phyloP scores from a whole-genome alignment of 2,113 vertebrate species.

The Dasyprocta punctata region DNA sequence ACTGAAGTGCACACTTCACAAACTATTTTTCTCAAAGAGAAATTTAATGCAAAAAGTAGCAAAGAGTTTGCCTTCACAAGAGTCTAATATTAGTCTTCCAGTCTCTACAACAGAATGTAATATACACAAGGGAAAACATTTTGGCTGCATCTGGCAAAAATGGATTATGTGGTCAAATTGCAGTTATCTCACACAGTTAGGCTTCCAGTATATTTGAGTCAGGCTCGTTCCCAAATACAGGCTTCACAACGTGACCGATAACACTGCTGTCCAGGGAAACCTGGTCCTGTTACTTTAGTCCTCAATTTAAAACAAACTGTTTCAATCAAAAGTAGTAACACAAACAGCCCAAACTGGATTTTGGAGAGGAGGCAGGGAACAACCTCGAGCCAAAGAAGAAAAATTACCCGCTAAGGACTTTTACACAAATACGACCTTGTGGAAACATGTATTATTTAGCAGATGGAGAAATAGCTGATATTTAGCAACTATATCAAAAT shows the following conservation, averaged over 20 bases:
- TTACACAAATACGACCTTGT: background rate
- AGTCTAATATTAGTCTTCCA: constrained; percentile 3
- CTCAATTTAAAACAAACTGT: background rate
- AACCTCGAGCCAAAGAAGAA: background rate
- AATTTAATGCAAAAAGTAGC: constrained; percentile 68
- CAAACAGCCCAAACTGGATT: constrained; percentile 41
- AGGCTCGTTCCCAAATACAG: constrained; percentile 12
- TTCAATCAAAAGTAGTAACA: background rate
- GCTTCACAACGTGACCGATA: background rate
- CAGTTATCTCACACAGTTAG: background rate
- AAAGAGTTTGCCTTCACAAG: constrained; percentile 35
- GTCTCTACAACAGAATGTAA: constrained; percentile 10
- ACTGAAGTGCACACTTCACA: constrained; percentile 33
- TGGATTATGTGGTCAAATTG: background rate
- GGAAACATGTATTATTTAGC: constrained; percentile 10
- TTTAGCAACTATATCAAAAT: constrained; percentile 40
- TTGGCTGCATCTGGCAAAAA: constrained; percentile 25
- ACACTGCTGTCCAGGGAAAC: background rate
- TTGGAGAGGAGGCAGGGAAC: background rate
- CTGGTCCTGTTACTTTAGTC: background rate
- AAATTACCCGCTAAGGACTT: background rate
- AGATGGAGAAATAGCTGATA: constrained; percentile 30
- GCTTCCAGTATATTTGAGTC: background rate
- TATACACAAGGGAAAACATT: background rate
- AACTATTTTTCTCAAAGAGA: constrained; percentile 47